phyloP scores from a whole-genome alignment of 2,113 vertebrate species.

The Alces alces region DNA sequence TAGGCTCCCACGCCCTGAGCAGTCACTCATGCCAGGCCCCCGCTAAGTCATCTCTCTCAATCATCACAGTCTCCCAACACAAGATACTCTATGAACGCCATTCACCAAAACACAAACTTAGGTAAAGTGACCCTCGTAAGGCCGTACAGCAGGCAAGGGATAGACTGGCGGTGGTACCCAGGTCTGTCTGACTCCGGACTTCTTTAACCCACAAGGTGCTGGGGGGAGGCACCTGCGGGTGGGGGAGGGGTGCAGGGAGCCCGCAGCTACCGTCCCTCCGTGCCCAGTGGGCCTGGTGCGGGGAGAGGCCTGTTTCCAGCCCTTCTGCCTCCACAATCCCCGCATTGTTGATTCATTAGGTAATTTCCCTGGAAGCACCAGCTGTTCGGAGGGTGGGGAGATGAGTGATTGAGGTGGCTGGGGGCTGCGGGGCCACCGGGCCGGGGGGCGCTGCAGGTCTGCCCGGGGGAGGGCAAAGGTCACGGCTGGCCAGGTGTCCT shows the following conservation, averaged over 20 bases:
- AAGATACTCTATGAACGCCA: background rate
- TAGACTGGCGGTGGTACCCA: background rate
- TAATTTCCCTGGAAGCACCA: conserved; percentile 90
- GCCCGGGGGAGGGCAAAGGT: conserved; percentile 80
- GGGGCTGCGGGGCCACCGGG: conserved; percentile 79
- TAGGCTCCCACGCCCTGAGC: background rate
- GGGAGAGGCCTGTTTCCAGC: conserved; percentile 82
- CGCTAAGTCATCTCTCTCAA: background rate
- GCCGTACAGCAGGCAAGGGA: background rate
- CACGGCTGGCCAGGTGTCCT: conserved; percentile 61
- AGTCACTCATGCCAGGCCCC: rapidly evolving
- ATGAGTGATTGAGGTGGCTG: conserved; percentile 87
- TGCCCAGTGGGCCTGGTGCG: conserved; percentile 75
- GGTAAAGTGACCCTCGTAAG: background rate
- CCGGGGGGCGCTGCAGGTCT: conserved; percentile 71
- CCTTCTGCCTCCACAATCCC: conserved; percentile 87
- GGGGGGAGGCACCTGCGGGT: background rate
- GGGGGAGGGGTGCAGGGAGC: background rate
- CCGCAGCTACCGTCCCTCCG: conserved; percentile 39
- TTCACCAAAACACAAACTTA: background rate
- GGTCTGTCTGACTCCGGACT: background rate
- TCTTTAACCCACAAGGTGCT: background rate
- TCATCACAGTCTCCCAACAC: background rate
- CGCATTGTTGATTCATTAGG: conserved; percentile 86
- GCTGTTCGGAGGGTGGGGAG: conserved; percentile 86